A percentile compares a stretch with the other conserved stretches of the same genome.
Conservation (phyloP, 2,113 vertebrate genomes). For the Hystrix brachyura region DNA sequence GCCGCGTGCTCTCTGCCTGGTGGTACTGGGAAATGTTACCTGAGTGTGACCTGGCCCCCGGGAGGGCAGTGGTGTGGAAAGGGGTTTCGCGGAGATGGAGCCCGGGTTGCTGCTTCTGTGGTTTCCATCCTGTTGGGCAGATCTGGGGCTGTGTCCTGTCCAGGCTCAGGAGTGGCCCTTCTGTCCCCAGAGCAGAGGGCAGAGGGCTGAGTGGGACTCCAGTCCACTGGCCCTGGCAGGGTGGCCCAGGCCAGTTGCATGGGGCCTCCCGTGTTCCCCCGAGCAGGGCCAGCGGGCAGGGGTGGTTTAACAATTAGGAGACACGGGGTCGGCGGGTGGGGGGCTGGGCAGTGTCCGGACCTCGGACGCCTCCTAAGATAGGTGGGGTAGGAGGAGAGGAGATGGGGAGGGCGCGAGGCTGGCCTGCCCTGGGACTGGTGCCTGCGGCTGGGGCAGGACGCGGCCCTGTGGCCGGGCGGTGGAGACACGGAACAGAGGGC, state of each 20-base stretch:
- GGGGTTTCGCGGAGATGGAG: neutral
- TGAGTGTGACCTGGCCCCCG: neutral
- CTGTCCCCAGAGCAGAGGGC: neutral
- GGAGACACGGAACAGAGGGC: neutral
- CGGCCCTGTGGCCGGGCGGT: neutral
- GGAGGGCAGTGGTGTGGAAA: accelerated
- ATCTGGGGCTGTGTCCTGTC: neutral
- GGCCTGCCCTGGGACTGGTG: neutral
- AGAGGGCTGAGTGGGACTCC: neutral
- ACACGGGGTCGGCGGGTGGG: neutral
- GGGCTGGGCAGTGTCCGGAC: no score
- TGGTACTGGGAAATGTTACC: neutral
- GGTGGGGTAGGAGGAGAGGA: neutral
- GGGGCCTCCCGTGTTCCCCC: neutral
- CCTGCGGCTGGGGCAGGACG: no score
- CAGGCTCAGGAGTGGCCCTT: neutral
- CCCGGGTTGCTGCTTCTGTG: neutral
- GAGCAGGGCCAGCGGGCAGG: accelerated
- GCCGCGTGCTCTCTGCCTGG: accelerated
- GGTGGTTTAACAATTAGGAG: neutral
- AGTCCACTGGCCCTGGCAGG: accelerated
- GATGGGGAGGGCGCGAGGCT: neutral
- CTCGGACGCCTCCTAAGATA: neutral
- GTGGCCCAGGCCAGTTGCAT: neutral
- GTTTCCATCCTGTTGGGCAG: neutral